Evolutionary conservation across 2,113 vertebrate species (phyloP).

Genomic region (Thomomys bottae): DNA sequence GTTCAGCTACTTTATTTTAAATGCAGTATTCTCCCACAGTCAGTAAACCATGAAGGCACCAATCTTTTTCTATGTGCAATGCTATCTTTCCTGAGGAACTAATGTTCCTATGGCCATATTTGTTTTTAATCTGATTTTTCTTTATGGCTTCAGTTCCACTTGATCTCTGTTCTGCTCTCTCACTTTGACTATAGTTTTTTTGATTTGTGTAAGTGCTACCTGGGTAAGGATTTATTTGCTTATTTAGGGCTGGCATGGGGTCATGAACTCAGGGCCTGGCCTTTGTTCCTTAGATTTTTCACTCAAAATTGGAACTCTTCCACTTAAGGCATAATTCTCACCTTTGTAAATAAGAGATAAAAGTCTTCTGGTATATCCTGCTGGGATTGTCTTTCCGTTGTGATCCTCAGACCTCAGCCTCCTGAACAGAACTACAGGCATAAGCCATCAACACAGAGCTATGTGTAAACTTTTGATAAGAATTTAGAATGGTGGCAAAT

Average conservation of each 20-base stretch:
- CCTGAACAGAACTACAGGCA: too few relatives aligned
- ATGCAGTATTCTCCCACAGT: background rate
- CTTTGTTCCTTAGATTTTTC: too few relatives aligned
- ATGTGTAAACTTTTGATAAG: background rate
- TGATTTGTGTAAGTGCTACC: background rate
- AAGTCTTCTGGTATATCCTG: too few relatives aligned
- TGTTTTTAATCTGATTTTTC: background rate
- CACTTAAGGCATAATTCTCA: too few relatives aligned
- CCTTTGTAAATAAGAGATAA: too few relatives aligned
- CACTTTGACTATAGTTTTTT: background rate
- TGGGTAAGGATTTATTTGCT: background rate
- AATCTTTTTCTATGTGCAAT: background rate
- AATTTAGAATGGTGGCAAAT: background rate
- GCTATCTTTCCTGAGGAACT: background rate
- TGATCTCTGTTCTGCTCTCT: background rate
- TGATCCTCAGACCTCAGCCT: too few relatives aligned
- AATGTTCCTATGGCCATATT: background rate
- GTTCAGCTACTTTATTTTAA: background rate
- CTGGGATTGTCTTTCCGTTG: too few relatives aligned
- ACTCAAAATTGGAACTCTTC: too few relatives aligned
- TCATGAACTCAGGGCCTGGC: too few relatives aligned
- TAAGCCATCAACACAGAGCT: too few relatives aligned
- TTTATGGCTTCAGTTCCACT: background rate
- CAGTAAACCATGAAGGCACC: background rate
- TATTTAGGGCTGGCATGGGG: too few relatives aligned